phyloP scores from a whole-genome alignment of 2,113 vertebrate genomes.

The Gobius niger region DNA sequence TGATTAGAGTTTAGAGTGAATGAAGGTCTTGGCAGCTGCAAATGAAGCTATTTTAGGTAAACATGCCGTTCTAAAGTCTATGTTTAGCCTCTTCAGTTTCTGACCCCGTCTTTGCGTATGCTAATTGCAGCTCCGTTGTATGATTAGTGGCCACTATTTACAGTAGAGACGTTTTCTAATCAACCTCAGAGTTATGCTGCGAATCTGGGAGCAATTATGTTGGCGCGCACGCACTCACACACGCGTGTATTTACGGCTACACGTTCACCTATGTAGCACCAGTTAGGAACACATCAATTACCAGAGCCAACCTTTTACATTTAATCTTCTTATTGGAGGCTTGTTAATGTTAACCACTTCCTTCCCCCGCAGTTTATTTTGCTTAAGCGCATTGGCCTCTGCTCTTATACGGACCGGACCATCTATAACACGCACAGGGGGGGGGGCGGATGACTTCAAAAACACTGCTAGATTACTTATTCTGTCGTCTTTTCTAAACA shows the following conservation, averaged over 20 bases:
- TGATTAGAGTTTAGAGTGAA: not conserved
- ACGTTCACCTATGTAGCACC: slow-evolving; percentile 26
- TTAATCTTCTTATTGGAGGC: slow-evolving; percentile 81
- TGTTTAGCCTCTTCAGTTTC: slow-evolving; percentile 28
- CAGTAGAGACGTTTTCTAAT: slow-evolving; percentile 80
- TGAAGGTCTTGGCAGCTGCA: not conserved
- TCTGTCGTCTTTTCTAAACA: not conserved
- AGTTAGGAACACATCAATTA: slow-evolving; percentile 81
- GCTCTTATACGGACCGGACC: slow-evolving; percentile 77
- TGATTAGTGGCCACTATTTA: slow-evolving; percentile 80
- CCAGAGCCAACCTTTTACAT: slow-evolving; percentile 73
- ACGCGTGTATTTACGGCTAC: slow-evolving; percentile 2
- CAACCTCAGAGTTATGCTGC: slow-evolving; percentile 72
- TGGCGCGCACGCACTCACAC: slow-evolving; percentile 31
- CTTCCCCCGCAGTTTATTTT: slow-evolving; percentile 90
- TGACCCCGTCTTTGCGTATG: slow-evolving; percentile 46
- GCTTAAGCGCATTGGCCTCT: slow-evolving; percentile 87
- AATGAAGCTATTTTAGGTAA: not conserved
- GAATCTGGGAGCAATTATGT: slow-evolving; percentile 81
- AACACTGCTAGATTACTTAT: slow-evolving; percentile 6
- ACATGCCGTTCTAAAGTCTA: not conserved
- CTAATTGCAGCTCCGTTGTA: slow-evolving; percentile 60
- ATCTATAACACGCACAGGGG: slow-evolving; percentile 78
- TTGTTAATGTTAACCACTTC: slow-evolving; percentile 87
- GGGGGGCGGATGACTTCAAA: slow-evolving; percentile 47